Conservation (phyloP, 2,888 invertebrate genomes). For the Zeuzera pyrina region DNA sequence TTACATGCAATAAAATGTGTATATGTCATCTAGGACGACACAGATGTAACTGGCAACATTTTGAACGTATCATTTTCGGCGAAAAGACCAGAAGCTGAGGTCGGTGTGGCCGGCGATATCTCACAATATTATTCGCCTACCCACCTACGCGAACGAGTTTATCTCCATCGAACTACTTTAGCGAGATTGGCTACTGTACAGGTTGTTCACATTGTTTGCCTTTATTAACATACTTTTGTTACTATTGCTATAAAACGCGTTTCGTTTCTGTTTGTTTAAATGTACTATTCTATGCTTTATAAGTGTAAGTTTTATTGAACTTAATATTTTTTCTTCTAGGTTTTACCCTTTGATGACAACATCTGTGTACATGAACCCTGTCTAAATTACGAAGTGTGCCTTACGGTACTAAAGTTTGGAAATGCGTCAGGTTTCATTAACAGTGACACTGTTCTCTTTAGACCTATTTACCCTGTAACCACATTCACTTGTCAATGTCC, state of each 20-base stretch:
- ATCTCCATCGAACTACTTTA: constrained; percentile 89
- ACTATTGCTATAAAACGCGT: background rate
- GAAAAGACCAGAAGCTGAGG: constrained; percentile 82
- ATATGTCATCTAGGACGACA: constrained; percentile 79
- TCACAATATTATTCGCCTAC: constrained; percentile 88
- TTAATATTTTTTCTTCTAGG: constrained; percentile 49
- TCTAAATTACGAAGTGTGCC: constrained; percentile 92
- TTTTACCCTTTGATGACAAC: constrained; percentile 96
- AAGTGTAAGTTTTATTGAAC: background rate
- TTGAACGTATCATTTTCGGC: constrained; percentile 96
- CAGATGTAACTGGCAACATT: constrained; percentile 89
- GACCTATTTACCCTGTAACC: constrained; percentile 95
- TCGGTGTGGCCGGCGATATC: constrained; percentile 68
- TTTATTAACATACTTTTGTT: background rate
- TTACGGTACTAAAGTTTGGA: constrained; percentile 92
- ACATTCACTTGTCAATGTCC: constrained; percentile 95
- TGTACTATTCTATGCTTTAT: background rate
- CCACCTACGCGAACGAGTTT: constrained; percentile 93
- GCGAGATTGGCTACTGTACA: constrained; percentile 91
- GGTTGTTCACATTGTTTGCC: constrained; percentile 33
- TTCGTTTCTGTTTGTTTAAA: background rate
- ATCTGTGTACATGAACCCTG: constrained; percentile 96
- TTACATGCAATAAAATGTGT: constrained; percentile 7
- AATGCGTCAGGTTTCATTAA: constrained; percentile 92
- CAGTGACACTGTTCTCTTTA: constrained; percentile 91